Base-by-base conservation (phyloP, 2,888 invertebrate species). In the Scaptomyza parva region DNA sequence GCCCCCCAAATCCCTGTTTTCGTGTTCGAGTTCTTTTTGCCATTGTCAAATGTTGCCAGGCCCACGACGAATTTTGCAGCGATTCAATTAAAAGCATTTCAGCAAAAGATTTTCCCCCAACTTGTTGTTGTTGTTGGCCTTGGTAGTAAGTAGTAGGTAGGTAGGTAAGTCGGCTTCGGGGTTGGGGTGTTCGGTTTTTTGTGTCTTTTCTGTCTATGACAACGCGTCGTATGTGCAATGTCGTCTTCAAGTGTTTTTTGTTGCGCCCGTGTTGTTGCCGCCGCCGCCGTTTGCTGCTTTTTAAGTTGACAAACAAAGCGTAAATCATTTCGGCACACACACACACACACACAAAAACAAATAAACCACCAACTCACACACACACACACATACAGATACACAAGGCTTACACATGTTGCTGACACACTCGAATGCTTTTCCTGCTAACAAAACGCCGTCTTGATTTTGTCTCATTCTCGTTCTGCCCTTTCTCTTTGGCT, bases 271-370 rank as follows among this genome's bases (percentile, higher is more conserved):
- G 64, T 64, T 74, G 74, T 0, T 3, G 22, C 6, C 6, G 2
- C 22, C 22, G 22, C 65, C 65, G 62, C 59, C 76, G 72, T 73
- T 85, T 85, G 86, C 81, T 85, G 86, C 81, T 84, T 86, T 84
- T 86, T 84, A 86, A 84, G 86, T 86, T 80, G 86, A 70, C 84
- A 85, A 85, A 86, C 85, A 85, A 85, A 86, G 86, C 85, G 86
- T 86, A 84, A 85, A 85, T 85, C 86, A 85, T 85, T 86, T 85
- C 76, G 73, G 70, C 84, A 82, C 86, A 79, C 71, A 82, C 71
- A 77, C 79, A 64, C 73, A 75, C 84, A 82, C 86, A 79, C 71
- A 82, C 71, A 77, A 82, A 64, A 73, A 75, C 75, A 81, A 78
- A 75, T 72, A 81, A 78, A 70, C 81, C 81, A 60, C 78, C 78